Base-by-base conservation (phyloP, 2,888 invertebrate genomes). In the Blastobasis adustella region DNA sequence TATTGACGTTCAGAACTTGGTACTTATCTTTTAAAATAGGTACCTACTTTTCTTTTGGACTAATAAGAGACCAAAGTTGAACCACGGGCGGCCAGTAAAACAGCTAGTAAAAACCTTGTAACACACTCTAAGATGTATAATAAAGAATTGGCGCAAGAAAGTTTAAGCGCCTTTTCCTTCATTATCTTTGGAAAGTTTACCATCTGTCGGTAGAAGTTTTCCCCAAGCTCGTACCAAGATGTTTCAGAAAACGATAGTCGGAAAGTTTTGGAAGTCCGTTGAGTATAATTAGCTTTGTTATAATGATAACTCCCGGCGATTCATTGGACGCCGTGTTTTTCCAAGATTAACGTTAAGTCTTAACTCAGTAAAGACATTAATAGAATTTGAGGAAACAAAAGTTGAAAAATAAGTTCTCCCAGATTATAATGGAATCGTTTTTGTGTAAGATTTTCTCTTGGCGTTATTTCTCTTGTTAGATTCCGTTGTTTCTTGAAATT, bases 101-200 rank as follows among this genome's bases (percentile, higher is more conserved):
- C 38, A 49, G 6, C 44, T 37, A 37, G 49, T 49, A 36, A 43
- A 23, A 43, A 43, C 44, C 45, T 51, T 45, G 47, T 40, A 40
- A 10, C 43, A 47, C 10, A 23, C 51, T 36, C 39, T 10, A 40
- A 37, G 40, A 5, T 37, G 47, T 47, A 39, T 44, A 47, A 23
- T 23, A 23, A 51, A 49, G 45, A 51, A 50, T 50, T 23, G 38
- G 44, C 23, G 7, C 38, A 47, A 38, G 40, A 44, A 51, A 51
- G 44, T 51, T 54, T 56, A 58, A 58, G 56, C 54, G 43, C 49
- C 53, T 54, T 23, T 54, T 47, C 57, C 53, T 62, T 60, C 56
- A 59, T 66, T 65, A 69, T 65, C 61, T 65, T 50, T 23, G 9
- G 44, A 58, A 65, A 65, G 56, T 67, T 65, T 38, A 47, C 50